phyloP scores from a whole-genome alignment of 2,797 vertebrate genomes.

The Sarcophilus harrisii region DNA sequence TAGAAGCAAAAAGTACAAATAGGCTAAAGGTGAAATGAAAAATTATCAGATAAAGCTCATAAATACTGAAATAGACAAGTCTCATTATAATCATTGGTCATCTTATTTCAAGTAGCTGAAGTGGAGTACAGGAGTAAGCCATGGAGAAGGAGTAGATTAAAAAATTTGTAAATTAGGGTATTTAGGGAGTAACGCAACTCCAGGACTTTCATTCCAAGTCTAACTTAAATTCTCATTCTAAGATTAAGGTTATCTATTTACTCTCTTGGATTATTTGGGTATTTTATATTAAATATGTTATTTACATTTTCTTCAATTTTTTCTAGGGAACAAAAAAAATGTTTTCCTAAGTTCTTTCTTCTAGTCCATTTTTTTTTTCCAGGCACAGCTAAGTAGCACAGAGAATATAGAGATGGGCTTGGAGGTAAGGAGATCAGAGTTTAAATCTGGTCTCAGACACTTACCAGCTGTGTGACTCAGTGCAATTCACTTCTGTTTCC shows the following conservation, averaged over 20 bases:
- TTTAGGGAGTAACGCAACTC: not conserved
- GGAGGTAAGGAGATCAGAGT: not conserved
- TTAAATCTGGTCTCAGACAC: not conserved
- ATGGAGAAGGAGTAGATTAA: not conserved
- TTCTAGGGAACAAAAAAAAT: not conserved
- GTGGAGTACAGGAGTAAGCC: not conserved
- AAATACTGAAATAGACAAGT: not conserved
- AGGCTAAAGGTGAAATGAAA: not conserved
- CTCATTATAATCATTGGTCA: not conserved
- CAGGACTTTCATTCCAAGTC: not conserved
- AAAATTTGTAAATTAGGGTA: not conserved
- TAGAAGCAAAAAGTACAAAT: not conserved
- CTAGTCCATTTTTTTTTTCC: not conserved
- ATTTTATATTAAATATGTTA: not conserved
- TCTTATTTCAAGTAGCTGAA: not conserved
- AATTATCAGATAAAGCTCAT: not conserved
- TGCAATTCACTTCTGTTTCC: not conserved
- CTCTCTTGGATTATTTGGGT: not conserved
- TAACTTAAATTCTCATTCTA: not conserved
- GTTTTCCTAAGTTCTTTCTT: not conserved
- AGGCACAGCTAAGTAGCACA: not conserved
- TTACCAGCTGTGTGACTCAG: not conserved
- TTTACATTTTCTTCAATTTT: not conserved
- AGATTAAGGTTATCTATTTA: not conserved
- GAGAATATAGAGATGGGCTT: too few species aligned